phyloP scores from a whole-genome alignment of 2,888 invertebrate genomes.

The Baccha elongata region DNA sequence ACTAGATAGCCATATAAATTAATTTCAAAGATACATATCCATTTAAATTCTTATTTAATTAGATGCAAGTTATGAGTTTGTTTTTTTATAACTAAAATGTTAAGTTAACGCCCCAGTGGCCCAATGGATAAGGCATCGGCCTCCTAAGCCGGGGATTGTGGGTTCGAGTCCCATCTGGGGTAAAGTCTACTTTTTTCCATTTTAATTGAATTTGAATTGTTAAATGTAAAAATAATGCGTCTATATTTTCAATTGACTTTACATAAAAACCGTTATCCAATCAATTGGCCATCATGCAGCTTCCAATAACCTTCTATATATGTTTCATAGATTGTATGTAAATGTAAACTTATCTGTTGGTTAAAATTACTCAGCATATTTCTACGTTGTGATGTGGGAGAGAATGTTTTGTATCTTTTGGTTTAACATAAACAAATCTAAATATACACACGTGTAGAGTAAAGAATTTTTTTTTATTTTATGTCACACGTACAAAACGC shows the following conservation, averaged over 20 bases:
- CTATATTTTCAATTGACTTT: background rate
- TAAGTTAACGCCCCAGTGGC: conserved; percentile 76
- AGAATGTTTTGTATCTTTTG: background rate
- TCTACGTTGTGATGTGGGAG: background rate
- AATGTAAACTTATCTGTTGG: no score
- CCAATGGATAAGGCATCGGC: conserved; percentile 78
- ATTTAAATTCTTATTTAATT: no score
- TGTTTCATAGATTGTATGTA: background rate
- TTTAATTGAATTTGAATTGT: background rate
- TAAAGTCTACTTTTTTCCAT: conserved; percentile 68
- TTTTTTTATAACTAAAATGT: conserved; percentile 25
- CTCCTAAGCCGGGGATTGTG: conserved; percentile 79
- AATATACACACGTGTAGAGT: background rate
- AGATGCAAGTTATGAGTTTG: conserved; percentile 34
- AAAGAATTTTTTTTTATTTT: background rate
- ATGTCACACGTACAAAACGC: background rate
- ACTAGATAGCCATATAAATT: no score
- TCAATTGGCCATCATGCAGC: background rate
- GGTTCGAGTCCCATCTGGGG: conserved; percentile 79
- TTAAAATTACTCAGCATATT: no score
- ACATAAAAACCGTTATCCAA: background rate
- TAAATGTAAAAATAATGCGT: background rate
- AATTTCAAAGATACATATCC: no score
- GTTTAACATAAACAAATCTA: background rate
- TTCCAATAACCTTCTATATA: background rate